These are phyloP conservation scores for Phalloptychus januarius DNA, from an alignment of 2,797 vertebrate genomes.

Conservation along the genomic window DNA sequence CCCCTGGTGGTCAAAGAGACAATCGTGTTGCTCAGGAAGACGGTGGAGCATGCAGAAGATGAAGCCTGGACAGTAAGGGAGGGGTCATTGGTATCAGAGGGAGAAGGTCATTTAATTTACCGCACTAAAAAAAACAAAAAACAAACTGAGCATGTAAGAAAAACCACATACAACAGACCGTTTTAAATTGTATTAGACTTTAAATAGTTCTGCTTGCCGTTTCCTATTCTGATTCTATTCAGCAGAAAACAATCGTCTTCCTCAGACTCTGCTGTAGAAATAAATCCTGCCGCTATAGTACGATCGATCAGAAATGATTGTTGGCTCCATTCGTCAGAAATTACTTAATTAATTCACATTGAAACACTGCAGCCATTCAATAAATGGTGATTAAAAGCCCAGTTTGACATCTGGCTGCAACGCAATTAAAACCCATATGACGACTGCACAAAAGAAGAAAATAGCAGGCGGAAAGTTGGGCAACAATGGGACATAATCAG, in stretches of 20 bases:
- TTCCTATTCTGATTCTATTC: constrained; percentile 38
- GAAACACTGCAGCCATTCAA: constrained; percentile 70
- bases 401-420: constrained; percentile 66
- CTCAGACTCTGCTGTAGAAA: constrained; percentile 36
- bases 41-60: constrained; percentile 97
- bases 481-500: constrained; percentile 20
- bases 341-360: constrained; percentile 75
- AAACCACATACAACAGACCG: neutral
- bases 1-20: constrained; percentile 94
- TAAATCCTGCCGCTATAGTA: constrained; percentile 36
- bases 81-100: constrained; percentile 11
- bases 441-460: constrained; percentile 40
- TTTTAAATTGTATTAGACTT: neutral
- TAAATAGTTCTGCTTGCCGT: constrained; percentile 3
- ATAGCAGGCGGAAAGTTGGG: constrained; percentile 14
- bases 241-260: constrained; percentile 31
- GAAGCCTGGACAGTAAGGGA: constrained; percentile 77
- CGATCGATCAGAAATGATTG: constrained; percentile 56
- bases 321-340: constrained; percentile 68
- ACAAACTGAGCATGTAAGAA: neutral
- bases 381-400: constrained; percentile 75
- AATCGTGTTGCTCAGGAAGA: constrained; percentile 94
- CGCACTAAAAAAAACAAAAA: neutral
- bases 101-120: neutral
- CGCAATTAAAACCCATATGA: constrained; percentile 73